These are phyloP conservation scores for Helicoverpa zea DNA, from an alignment of 1,140 invertebrate species.

Conservation along the genomic window DNA sequence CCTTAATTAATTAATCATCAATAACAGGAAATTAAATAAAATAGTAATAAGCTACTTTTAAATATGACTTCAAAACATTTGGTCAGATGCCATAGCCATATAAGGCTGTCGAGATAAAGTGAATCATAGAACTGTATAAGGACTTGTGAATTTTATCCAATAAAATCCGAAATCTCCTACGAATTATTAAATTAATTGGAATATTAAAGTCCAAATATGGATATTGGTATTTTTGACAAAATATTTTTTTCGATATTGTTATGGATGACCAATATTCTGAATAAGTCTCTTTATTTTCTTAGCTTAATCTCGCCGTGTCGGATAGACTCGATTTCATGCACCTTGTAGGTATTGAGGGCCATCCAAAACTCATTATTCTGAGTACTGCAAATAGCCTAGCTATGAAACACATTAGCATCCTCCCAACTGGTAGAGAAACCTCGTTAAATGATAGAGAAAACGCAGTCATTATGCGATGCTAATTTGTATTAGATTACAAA, in stretches of 20 bases:
- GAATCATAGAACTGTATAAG: slow-evolving; percentile 20
- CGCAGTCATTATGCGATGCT: background rate
- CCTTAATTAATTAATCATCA: background rate
- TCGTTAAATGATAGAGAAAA: slow-evolving; percentile 8
- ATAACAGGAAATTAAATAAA: background rate
- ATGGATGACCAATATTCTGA: no score
- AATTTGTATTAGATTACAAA: background rate
- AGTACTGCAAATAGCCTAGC: no score
- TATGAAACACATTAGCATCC: no score
- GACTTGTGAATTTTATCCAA: slow-evolving; percentile 8
- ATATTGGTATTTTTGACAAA: background rate
- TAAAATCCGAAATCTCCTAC: background rate
- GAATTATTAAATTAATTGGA: slow-evolving; percentile 9
- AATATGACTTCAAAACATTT: background rate
- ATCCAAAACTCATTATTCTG: no score
- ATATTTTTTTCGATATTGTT: background rate
- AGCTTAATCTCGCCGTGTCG: no score
- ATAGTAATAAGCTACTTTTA: background rate
- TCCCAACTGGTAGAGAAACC: background rate
- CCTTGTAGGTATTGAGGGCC: no score
- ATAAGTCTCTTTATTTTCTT: no score
- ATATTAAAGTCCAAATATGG: slow-evolving; percentile 15
- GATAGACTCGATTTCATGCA: no score
- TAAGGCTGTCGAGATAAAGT: background rate
- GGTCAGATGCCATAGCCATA: background rate